These are phyloP conservation scores for Rhagoletis pomonella DNA, from an alignment of 1,140 invertebrate genomes.

Conservation along the genomic window DNA sequence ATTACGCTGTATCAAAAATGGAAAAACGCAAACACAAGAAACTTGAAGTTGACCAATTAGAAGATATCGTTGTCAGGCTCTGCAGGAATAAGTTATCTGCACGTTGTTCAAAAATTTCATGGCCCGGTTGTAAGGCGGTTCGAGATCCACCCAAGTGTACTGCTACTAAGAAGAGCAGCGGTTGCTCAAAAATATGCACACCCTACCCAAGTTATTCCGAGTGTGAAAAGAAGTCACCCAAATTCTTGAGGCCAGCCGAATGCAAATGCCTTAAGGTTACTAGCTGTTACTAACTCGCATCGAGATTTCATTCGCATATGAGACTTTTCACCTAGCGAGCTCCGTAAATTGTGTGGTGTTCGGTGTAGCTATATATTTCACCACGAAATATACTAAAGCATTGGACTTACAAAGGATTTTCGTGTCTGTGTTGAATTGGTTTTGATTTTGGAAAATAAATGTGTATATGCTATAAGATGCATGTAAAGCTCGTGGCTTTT, in stretches of 20 bases:
- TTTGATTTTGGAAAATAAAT: too few species aligned
- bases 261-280: slow-evolving; percentile 23
- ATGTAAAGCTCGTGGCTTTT: too few species aligned
- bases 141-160: slow-evolving; percentile 46
- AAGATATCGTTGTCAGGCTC: background rate
- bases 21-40: slow-evolving; percentile 57
- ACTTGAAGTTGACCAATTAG: background rate
- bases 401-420: too few species aligned
- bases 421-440: too few species aligned
- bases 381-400: too few species aligned
- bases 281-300: too few species aligned
- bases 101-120: slow-evolving; percentile 30
- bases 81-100: slow-evolving; percentile 41
- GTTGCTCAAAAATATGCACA: slow-evolving; percentile 51
- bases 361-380: too few species aligned
- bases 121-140: slow-evolving; percentile 5
- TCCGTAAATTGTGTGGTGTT: too few species aligned
- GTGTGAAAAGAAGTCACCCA: background rate
- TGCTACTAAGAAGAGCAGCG: background rate
- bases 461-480: too few species aligned
- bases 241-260: background rate
- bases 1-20: slow-evolving; percentile 60
- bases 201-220: slow-evolving; percentile 55
- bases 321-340: too few species aligned
- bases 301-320: too few species aligned